These are phyloP conservation scores for Canis aureus DNA, from an alignment of 2,113 vertebrate species.

Conservation along the genomic window DNA sequence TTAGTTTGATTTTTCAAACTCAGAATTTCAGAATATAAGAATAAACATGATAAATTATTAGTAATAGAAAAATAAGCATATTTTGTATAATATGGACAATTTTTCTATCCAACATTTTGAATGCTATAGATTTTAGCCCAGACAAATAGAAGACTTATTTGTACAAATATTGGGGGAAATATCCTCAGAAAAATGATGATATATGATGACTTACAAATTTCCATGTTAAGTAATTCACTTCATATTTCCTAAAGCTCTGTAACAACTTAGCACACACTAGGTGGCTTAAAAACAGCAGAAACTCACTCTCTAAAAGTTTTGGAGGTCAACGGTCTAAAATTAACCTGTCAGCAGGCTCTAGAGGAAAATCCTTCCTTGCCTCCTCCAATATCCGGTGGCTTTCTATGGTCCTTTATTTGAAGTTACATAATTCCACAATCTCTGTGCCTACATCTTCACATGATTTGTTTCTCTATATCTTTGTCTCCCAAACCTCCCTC, in stretches of 20 bases:
- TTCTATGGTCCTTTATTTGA: not conserved
- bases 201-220: not conserved
- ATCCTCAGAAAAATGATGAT: not conserved
- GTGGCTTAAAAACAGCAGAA: not conserved
- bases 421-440: not conserved
- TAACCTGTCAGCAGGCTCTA: not conserved
- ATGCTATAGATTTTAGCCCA: not conserved
- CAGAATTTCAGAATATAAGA: not conserved
- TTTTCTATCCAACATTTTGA: not conserved
- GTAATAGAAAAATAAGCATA: not conserved
- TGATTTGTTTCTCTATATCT: not conserved
- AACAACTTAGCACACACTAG: not conserved
- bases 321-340: not conserved
- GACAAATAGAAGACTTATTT: not conserved
- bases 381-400: not conserved
- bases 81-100: not conserved
- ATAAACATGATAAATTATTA: not conserved
- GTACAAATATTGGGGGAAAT: not conserved
- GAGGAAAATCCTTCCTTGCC: not conserved
- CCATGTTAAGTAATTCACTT: not conserved
- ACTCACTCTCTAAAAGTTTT: not conserved
- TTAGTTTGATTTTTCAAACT: not conserved
- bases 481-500: not conserved
- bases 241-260: not conserved
- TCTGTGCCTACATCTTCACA: not conserved